These are phyloP conservation scores for Mythimna impura DNA, from an alignment of 2,888 invertebrate genomes.

Conservation along the genomic window DNA sequence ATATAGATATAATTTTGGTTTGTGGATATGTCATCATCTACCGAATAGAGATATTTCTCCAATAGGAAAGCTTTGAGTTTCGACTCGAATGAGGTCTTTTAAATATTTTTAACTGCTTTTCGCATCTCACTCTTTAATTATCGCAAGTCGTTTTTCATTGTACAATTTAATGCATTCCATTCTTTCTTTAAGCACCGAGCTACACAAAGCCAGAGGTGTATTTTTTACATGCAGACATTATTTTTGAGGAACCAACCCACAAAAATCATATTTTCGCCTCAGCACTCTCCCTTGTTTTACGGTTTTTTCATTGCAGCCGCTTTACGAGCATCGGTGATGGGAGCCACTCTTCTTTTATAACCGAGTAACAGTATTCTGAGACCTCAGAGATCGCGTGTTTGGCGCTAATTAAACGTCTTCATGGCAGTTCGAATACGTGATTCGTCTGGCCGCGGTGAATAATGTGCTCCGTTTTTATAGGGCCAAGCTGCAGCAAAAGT, in stretches of 20 bases:
- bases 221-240: slow-evolving; percentile 69
- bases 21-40: too few relatives aligned
- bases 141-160: slow-evolving; percentile 26
- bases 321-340: slow-evolving; percentile 85
- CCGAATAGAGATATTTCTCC: too few relatives aligned
- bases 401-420: slow-evolving; percentile 86
- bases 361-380: slow-evolving; percentile 79
- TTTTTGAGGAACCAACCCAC: slow-evolving; percentile 73
- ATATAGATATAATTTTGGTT: too few relatives aligned
- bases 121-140: slow-evolving; percentile 9
- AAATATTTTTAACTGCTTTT: slow-evolving; percentile 10
- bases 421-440: slow-evolving; percentile 79
- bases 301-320: slow-evolving; percentile 86
- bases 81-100: too few relatives aligned
- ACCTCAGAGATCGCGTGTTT: slow-evolving; percentile 84
- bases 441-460: slow-evolving; percentile 79
- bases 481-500: slow-evolving; percentile 58
- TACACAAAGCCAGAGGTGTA: slow-evolving; percentile 53
- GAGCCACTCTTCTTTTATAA: slow-evolving; percentile 81
- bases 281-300: slow-evolving; percentile 84
- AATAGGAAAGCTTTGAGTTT: too few relatives aligned
- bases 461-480: slow-evolving; percentile 77
- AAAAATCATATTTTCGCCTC: slow-evolving; percentile 85
- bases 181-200: slow-evolving; percentile 41
- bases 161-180: slow-evolving; percentile 44